phyloP scores from a whole-genome alignment of 2,888 invertebrate genomes.

The Argyresthia goedartella region DNA sequence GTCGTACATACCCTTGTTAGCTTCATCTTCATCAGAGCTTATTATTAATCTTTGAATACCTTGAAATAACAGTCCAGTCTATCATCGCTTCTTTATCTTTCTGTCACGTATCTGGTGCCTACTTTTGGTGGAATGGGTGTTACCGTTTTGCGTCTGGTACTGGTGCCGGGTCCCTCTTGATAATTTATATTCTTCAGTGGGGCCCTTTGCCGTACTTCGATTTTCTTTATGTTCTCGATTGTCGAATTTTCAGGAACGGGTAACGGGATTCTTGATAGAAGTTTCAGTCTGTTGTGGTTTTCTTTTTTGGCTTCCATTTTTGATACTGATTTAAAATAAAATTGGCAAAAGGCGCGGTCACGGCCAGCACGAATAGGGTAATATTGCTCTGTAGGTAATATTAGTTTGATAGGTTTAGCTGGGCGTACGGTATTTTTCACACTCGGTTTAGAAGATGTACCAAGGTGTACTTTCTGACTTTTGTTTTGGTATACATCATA shows the following conservation, averaged over 20 bases:
- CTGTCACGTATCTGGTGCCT: slow-evolving; percentile 31
- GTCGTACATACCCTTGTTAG: too few species aligned
- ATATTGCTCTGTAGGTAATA: too few species aligned
- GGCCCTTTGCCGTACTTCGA: slow-evolving; percentile 15
- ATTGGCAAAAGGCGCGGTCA: slow-evolving; percentile 17
- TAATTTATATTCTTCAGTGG: not conserved
- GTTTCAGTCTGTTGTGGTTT: slow-evolving; percentile 22
- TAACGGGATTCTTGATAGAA: slow-evolving; percentile 37
- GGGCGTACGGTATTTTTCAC: not conserved
- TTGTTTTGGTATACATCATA: too few species aligned
- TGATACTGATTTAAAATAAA: slow-evolving; percentile 5
- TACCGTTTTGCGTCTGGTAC: slow-evolving; percentile 19
- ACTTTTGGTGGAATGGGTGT: slow-evolving; percentile 14
- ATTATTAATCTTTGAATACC: slow-evolving; percentile 9
- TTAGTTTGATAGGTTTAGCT: not conserved
- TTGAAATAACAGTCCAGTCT: slow-evolving; percentile 25
- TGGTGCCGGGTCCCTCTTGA: slow-evolving; percentile 24
- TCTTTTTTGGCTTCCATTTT: slow-evolving; percentile 26
- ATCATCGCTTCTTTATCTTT: slow-evolving; percentile 20
- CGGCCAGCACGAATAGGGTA: slow-evolving; percentile 46
- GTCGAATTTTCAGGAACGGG: slow-evolving; percentile 34
- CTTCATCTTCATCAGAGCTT: slow-evolving; percentile 11
- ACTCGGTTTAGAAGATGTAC: too few species aligned
- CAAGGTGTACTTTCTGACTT: too few species aligned
- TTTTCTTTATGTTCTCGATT: slow-evolving; percentile 14